Conservation (phyloP, 2,888 invertebrate genomes). For the Hydriomena furcata region DNA sequence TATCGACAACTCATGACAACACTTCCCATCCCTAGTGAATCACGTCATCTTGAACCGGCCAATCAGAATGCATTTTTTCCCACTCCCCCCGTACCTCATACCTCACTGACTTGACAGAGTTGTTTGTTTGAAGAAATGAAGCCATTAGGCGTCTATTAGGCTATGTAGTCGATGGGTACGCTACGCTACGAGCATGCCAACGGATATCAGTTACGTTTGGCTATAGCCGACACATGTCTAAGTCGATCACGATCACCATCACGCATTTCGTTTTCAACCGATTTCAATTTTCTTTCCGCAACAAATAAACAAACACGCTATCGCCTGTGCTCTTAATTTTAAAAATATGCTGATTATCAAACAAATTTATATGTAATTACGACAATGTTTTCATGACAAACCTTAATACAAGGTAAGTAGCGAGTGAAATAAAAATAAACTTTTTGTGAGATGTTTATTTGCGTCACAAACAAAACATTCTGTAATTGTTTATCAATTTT, state of each 20-base stretch:
- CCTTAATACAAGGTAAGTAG: constrained; percentile 49
- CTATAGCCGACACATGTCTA: no score
- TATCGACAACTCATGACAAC: no score
- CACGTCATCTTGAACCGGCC: no score
- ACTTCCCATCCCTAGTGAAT: no score
- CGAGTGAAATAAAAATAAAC: constrained; percentile 62
- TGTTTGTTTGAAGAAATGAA: no score
- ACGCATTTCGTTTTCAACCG: constrained; percentile 45
- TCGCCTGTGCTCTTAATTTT: constrained; percentile 42
- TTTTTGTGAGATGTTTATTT: constrained; percentile 49
- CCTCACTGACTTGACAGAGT: no score
- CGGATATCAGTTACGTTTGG: no score
- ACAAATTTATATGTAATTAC: constrained; percentile 29
- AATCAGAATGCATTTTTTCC: no score
- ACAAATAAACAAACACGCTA: constrained; percentile 49
- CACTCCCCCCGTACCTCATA: no score
- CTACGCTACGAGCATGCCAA: no score
- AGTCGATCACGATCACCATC: constrained; percentile 46
- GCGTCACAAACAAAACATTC: constrained; percentile 76
- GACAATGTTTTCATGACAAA: constrained; percentile 67
- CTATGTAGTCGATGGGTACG: no score
- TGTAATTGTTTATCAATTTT: constrained; percentile 36
- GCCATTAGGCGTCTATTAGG: no score
- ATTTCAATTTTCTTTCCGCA: constrained; percentile 52
- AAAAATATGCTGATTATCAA: constrained; percentile 50